phyloP scores from a whole-genome alignment of 2,113 vertebrate genomes.

The Glareola pratincola region DNA sequence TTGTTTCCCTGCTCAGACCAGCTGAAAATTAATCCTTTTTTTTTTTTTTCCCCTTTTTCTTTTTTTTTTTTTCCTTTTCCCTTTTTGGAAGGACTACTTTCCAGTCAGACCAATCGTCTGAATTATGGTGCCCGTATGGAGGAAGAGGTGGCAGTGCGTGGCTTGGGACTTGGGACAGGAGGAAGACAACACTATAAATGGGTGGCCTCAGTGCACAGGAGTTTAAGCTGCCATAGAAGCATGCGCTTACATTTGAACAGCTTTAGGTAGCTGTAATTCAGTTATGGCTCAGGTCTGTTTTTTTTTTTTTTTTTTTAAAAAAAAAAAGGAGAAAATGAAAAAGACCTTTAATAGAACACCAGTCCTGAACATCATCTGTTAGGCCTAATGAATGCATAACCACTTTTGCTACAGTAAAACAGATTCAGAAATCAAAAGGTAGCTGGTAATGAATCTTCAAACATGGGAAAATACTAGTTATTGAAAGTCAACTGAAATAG shows the following conservation, averaged over 20 bases:
- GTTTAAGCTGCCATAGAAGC: background rate
- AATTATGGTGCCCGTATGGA: background rate
- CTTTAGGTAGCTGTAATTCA: background rate
- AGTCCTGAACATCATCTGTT: background rate
- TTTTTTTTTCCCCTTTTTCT: no score
- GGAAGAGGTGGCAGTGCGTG: background rate
- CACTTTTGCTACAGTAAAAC: background rate
- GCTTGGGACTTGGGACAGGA: background rate
- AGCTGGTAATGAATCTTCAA: background rate
- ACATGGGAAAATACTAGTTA: background rate
- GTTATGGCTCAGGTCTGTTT: rapidly evolving
- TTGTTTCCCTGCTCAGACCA: conserved; percentile 47
- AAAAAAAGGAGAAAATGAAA: background rate
- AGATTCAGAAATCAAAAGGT: background rate
- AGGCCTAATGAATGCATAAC: background rate
- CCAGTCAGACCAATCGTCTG: background rate
- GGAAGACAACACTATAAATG: background rate
- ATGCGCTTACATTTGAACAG: background rate
- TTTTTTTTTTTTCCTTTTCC: rapidly evolving
- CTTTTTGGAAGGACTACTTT: background rate
- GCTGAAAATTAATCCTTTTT: conserved; percentile 1
- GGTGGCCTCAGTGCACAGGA: background rate
- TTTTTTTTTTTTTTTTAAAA: background rate
- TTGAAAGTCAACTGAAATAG: background rate
- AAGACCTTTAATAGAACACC: background rate